These are phyloP conservation scores for Lanius collurio DNA, from an alignment of 2,113 vertebrate genomes.

Conservation along the genomic window DNA sequence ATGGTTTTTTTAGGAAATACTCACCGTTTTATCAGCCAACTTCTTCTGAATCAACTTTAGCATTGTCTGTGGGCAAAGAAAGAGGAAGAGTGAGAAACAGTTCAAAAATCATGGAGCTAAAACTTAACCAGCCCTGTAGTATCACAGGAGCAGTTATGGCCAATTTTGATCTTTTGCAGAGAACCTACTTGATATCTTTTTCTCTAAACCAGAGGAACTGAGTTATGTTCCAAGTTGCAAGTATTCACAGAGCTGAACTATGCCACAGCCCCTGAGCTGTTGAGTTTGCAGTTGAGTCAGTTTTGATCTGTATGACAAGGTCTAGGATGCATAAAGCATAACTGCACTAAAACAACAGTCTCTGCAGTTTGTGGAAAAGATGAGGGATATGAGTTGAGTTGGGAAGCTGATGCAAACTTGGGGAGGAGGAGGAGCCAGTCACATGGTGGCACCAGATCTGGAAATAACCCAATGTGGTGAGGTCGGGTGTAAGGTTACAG, in stretches of 20 bases:
- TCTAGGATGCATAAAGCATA: background rate
- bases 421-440: background rate
- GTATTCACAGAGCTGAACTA: background rate
- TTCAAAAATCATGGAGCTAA: background rate
- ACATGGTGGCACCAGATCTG: background rate
- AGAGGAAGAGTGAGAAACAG: background rate
- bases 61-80: conserved; percentile 85
- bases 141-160: background rate
- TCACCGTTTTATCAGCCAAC: conserved; percentile 89
- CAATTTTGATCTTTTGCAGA: background rate
- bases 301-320: background rate
- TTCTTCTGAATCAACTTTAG: conserved; percentile 97
- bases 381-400: background rate
- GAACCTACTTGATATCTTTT: background rate
- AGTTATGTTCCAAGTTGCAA: background rate
- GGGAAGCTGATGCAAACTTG: background rate
- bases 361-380: background rate
- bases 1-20: conserved; percentile 15
- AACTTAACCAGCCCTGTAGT: background rate
- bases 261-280: background rate
- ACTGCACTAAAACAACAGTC: background rate
- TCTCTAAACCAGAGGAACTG: background rate
- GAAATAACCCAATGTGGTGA: background rate
- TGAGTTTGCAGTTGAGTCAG: background rate
- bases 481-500: background rate